Conservation (phyloP, 2,797 vertebrate genomes). For the Neolamprologus multifasciatus region DNA sequence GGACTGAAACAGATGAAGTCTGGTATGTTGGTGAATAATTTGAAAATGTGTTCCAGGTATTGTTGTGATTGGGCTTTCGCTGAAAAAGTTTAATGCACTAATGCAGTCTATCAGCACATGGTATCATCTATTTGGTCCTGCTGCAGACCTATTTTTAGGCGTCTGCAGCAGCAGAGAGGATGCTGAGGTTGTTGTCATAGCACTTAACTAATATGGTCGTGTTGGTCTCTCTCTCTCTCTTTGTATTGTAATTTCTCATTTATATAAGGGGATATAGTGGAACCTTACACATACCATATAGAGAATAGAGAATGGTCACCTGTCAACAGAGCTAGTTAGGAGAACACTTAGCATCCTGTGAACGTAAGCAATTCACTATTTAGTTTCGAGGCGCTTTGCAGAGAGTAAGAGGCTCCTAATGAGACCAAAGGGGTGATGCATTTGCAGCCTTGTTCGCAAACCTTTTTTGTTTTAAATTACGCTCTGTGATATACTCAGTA, state of each 20-base stretch:
- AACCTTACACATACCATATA: constrained; percentile 4
- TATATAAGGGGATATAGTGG: neutral
- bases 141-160: constrained; percentile 30
- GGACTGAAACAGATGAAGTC: neutral
- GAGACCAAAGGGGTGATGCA: neutral
- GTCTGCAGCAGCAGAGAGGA: neutral
- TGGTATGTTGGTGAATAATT: neutral
- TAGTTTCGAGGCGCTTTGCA: neutral
- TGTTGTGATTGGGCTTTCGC: neutral
- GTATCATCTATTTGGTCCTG: constrained; percentile 26
- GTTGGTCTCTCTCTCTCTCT: neutral
- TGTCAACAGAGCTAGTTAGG: constrained; percentile 13
- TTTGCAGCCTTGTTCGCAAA: neutral
- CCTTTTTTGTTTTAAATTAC: neutral
- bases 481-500: constrained; percentile 12
- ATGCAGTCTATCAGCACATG: constrained; percentile 18
- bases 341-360: neutral
- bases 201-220: neutral
- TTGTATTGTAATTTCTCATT: neutral
- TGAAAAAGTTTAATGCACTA: constrained; percentile 2
- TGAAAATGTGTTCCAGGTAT: neutral
- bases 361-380: neutral
- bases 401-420: neutral
- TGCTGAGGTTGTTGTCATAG: neutral
- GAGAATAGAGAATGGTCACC: constrained; percentile 3